phyloP scores from a whole-genome alignment of 2,888 invertebrate genomes.

The Cryptocephalus primarius region DNA sequence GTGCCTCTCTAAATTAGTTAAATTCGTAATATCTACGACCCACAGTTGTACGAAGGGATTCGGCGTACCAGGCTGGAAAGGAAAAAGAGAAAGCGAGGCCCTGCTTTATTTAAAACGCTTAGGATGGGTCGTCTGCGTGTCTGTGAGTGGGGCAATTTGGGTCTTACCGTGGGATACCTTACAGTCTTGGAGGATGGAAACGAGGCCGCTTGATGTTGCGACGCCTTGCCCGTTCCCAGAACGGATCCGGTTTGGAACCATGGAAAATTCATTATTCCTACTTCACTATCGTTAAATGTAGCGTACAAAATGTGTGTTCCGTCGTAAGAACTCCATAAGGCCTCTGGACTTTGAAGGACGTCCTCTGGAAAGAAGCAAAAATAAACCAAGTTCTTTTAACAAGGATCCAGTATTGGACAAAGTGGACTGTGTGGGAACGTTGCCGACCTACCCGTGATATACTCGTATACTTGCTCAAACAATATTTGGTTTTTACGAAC shows the following conservation, averaged over 20 bases:
- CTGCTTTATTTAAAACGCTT: too few relatives aligned
- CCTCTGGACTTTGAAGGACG: conserved; percentile 68
- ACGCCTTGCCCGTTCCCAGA: conserved; percentile 47
- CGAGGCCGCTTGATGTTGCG: conserved; percentile 36
- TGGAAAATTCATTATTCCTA: conserved; percentile 68
- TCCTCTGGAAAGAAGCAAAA: conserved; percentile 57
- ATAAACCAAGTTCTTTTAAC: background rate
- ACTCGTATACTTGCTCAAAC: too few relatives aligned
- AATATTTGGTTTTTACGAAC: too few relatives aligned
- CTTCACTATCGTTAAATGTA: conserved; percentile 73
- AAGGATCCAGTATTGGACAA: too few relatives aligned
- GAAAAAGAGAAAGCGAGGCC: background rate
- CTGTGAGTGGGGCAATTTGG: too few relatives aligned
- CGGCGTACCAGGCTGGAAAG: conserved; percentile 63
- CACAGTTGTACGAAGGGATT: conserved; percentile 79
- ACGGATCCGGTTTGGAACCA: conserved; percentile 65
- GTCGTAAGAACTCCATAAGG: conserved; percentile 78
- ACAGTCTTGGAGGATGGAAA: conserved; percentile 73
- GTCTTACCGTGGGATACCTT: conserved; percentile 69
- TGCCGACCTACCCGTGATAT: too few relatives aligned
- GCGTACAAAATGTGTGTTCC: conserved; percentile 77
- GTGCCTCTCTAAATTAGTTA: conserved; percentile 51
- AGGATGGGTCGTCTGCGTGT: too few relatives aligned
- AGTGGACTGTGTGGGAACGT: too few relatives aligned
- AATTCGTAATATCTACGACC: conserved; percentile 65